Percentiles rank a stretch among this genome's conserved stretches.
These are phyloP conservation scores for Bombyx mandarina DNA, from an alignment of 1,140 invertebrate genomes.

Conservation along the genomic window DNA sequence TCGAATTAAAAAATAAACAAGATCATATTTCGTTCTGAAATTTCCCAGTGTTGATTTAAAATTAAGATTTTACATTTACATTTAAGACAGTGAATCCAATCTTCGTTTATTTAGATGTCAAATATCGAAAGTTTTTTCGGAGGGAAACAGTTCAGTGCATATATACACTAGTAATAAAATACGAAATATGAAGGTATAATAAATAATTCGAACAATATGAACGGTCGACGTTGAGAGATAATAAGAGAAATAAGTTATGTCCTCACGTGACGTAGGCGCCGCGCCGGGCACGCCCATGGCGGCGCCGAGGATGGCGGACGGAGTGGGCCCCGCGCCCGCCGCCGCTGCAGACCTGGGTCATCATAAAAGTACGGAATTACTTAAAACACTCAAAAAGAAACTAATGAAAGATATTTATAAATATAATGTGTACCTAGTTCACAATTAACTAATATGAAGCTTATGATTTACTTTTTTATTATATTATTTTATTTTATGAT, in stretches of 20 bases:
- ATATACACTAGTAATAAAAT: too few relatives aligned
- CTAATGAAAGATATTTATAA: background rate
- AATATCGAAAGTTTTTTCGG: too few relatives aligned
- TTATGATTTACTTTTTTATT: background rate
- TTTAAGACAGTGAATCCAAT: too few relatives aligned
- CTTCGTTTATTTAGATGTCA: too few relatives aligned
- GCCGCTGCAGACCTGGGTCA: conserved; percentile 39
- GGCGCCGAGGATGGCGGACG: conserved; percentile 54
- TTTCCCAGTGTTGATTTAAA: too few relatives aligned
- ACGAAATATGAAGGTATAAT: too few relatives aligned
- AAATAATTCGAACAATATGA: too few relatives aligned
- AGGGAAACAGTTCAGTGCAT: too few relatives aligned
- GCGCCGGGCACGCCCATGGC: conserved; percentile 55
- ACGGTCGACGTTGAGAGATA: too few relatives aligned
- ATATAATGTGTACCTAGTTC: background rate
- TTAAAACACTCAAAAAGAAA: background rate
- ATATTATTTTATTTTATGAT: background rate
- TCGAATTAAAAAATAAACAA: conserved; percentile 10
- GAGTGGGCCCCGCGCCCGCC: conserved; percentile 41
- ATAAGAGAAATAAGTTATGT: too few relatives aligned
- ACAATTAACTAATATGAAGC: background rate
- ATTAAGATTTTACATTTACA: too few relatives aligned
- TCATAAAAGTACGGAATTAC: background rate
- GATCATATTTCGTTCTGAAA: too few relatives aligned
- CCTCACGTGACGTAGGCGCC: conserved; percentile 32